Evolutionary conservation across 2,888 invertebrate species (phyloP), one percentile per base, ranked within the genome.

Genomic region (Epiblema foenella): DNA sequence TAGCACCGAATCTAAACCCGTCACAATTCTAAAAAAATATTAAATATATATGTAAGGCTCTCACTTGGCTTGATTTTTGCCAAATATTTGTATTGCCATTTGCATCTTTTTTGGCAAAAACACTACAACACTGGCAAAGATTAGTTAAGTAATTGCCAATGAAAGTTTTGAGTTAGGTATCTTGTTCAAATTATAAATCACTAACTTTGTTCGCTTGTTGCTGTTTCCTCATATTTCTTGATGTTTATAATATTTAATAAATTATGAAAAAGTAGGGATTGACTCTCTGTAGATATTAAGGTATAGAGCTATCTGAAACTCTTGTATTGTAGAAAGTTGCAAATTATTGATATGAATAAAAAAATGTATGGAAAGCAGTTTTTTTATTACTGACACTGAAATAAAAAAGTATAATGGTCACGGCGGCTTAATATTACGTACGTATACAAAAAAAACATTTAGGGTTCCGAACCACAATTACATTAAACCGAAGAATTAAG

Each of bases 211-310:
- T 62, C n/a, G 60, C 69, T 73, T 68, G 58, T 62, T 66, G 57
- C 39, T 62, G 69, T 54, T 66, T 46, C 46, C 8, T 46, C 46
- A n/a, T 46, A n/a, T 46, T 60, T 64, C 59, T 64, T 62, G 39
- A 69, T 69, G 57, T 65, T 66, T 51, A 17, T 51, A 51, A n/a
- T 46, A 46, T n/a, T 59, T 49, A 62, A 29, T 57, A 62, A 66
- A 57, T 54, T 54, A 68, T 58, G 42, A 67, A 73, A 10, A 76
- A 59, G 76, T 86, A 84, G 84, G 80, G 79, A 78, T 85, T 81
- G 82, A 82, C 85, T 85, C 83, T 87, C 82, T 85, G 77, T 86
- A 87, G 83, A 73, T 75, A 74, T 63, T 83, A 85, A 84, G 81
- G 75, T 79, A 83, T 77, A 66, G 82, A 81, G 80, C 79, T 82